These are phyloP conservation scores for Venturia canescens DNA, from an alignment of 1,140 invertebrate species.

Conservation along the genomic window DNA sequence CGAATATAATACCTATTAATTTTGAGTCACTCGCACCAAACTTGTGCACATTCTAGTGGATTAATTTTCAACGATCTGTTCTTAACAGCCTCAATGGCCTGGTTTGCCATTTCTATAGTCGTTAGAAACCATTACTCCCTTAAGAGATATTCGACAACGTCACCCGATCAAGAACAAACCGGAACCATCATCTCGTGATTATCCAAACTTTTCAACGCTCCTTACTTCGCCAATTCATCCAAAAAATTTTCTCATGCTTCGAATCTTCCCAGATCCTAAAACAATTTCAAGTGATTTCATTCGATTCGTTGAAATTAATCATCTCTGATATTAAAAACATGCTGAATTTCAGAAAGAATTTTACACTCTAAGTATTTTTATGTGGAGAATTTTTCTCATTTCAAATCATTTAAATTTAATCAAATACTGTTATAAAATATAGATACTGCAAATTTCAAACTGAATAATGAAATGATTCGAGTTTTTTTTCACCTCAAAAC, in stretches of 20 bases:
- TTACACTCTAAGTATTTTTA: too few relatives aligned
- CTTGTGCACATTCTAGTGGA: constrained; percentile 85
- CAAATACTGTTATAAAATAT: too few relatives aligned
- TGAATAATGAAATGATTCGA: too few relatives aligned
- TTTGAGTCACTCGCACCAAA: constrained; percentile 90
- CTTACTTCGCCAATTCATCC: constrained; percentile 80
- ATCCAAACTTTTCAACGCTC: constrained; percentile 81
- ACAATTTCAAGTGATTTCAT: not conserved
- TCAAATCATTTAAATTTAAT: too few relatives aligned
- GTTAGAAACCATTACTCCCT: constrained; percentile 96
- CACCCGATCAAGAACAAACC: constrained; percentile 93
- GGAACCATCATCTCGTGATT: constrained; percentile 93
- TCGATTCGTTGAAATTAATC: not conserved
- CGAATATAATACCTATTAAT: constrained; percentile 80
- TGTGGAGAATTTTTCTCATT: too few relatives aligned
- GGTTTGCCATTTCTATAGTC: constrained; percentile 83
- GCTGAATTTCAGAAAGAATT: not conserved
- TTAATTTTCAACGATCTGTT: constrained; percentile 86
- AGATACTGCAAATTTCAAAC: too few relatives aligned
- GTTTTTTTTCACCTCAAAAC: constrained; percentile 73
- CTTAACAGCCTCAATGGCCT: constrained; percentile 83
- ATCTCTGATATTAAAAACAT: too few relatives aligned
- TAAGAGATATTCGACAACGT: constrained; percentile 93
- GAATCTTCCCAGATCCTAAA: constrained; percentile 87
- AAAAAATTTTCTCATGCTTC: constrained; percentile 86